These are phyloP conservation scores for Synaphobranchus kaupii DNA, from an alignment of 2,797 vertebrate genomes.

Conservation along the genomic window DNA sequence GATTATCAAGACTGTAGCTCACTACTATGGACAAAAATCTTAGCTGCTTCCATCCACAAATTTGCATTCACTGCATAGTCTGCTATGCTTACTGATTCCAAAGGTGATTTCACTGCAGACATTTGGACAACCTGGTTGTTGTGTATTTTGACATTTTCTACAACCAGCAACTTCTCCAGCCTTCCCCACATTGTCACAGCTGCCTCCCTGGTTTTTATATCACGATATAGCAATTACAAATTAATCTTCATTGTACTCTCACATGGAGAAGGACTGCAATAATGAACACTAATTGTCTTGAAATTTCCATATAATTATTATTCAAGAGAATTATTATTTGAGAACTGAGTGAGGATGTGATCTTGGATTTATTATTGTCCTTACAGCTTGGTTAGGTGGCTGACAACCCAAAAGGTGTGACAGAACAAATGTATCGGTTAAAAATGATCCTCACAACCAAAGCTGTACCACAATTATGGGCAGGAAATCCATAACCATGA, in stretches of 20 bases:
- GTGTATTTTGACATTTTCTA: background rate
- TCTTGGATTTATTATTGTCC: background rate
- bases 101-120: background rate
- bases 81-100: background rate
- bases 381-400: background rate
- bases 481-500: background rate
- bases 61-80: background rate
- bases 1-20: background rate
- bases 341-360: background rate
- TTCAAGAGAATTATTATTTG: background rate
- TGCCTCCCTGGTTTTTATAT: background rate
- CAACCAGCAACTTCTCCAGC: background rate
- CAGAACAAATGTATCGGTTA: background rate
- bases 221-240: background rate
- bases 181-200: background rate
- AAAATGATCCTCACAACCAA: background rate
- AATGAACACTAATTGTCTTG: background rate
- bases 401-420: background rate
- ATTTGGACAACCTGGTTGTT: background rate
- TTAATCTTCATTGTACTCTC: background rate
- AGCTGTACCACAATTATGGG: background rate
- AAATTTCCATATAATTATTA: background rate
- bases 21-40: background rate
- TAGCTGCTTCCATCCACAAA: background rate
- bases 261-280: background rate